Evolutionary conservation across 35 echinoderm and acorn worm genomes (phyloP).

Genomic region (Anneissia japonica): DNA sequence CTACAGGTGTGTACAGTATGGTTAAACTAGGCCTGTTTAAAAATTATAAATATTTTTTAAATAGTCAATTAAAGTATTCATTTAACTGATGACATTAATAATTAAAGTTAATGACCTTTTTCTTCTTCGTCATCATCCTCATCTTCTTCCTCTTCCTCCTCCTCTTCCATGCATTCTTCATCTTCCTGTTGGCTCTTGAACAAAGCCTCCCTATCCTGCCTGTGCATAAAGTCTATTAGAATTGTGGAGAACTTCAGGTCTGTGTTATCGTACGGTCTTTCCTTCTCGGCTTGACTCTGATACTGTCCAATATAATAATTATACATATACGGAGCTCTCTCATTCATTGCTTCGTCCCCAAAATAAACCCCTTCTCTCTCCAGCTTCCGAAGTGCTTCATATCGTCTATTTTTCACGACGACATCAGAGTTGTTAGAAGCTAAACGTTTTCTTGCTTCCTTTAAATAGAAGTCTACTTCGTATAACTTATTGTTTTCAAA

Average conservation of each 20-base stretch:
- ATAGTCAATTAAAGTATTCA: too few species aligned
- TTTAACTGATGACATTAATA: too few species aligned
- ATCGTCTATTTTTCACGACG: constrained; percentile 55
- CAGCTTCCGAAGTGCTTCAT: constrained; percentile 82
- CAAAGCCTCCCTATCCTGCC: constrained; percentile 55
- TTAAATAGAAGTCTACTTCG: constrained; percentile 77
- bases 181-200: constrained; percentile 43
- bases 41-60: too few species aligned
- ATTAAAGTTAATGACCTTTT: background rate
- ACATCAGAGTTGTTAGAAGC: constrained; percentile 23
- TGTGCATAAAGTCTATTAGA: constrained; percentile 73
- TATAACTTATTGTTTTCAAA: constrained; percentile 60
- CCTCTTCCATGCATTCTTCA: constrained; percentile 29
- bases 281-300: constrained; percentile 62
- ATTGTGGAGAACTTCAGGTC: constrained; percentile 84
- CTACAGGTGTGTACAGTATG: too few species aligned
- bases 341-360: constrained; percentile 70
- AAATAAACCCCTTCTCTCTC: constrained; percentile 72
- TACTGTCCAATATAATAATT: constrained; percentile 89
- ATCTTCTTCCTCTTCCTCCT: constrained; percentile 48
- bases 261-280: constrained; percentile 25
- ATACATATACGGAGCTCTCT: constrained; percentile 81
- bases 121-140: constrained; percentile 36
- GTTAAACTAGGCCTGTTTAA: too few species aligned
- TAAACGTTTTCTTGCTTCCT: constrained; percentile 45